Conservation (phyloP, 1,140 invertebrate genomes). For the Chymomyza costata region DNA sequence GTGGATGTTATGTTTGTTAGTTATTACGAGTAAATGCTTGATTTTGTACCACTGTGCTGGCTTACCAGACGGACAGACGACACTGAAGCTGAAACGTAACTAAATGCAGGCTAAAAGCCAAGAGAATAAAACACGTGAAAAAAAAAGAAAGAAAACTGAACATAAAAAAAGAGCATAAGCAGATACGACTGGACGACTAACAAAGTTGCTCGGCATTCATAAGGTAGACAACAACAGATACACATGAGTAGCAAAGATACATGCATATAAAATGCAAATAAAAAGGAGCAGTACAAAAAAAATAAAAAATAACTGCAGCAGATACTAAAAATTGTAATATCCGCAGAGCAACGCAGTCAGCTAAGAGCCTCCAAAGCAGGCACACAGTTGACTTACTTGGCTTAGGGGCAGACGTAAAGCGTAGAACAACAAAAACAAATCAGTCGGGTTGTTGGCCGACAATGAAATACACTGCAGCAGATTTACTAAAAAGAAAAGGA, state of each 20-base stretch:
- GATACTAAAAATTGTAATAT: conserved; percentile 73
- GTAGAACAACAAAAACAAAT: conserved; percentile 10
- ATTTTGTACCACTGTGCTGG: too few species aligned
- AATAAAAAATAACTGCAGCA: too few species aligned
- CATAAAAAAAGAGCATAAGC: conserved; percentile 27
- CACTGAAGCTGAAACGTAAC: conserved; percentile 36
- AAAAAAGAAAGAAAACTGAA: not conserved
- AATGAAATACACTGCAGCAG: too few species aligned
- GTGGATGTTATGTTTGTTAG: too few species aligned
- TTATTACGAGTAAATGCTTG: too few species aligned
- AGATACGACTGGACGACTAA: too few species aligned
- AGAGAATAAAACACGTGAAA: conserved; percentile 15
- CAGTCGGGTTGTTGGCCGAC: too few species aligned
- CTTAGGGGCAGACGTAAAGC: conserved; percentile 15
- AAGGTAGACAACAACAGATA: conserved; percentile 33
- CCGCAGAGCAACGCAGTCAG: conserved; percentile 54
- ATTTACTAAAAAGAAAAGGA: too few species aligned
- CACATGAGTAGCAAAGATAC: conserved; percentile 29
- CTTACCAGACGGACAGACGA: conserved; percentile 52
- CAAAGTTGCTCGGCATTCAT: conserved; percentile 47
- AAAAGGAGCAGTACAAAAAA: conserved; percentile 55
- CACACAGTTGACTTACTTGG: not conserved
- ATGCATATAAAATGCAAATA: conserved; percentile 73
- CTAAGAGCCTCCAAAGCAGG: conserved; percentile 21
- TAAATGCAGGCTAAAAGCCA: conserved; percentile 52